phyloP scores from a whole-genome alignment of 2,113 vertebrate species.

The Apistogramma diplotaenia region DNA sequence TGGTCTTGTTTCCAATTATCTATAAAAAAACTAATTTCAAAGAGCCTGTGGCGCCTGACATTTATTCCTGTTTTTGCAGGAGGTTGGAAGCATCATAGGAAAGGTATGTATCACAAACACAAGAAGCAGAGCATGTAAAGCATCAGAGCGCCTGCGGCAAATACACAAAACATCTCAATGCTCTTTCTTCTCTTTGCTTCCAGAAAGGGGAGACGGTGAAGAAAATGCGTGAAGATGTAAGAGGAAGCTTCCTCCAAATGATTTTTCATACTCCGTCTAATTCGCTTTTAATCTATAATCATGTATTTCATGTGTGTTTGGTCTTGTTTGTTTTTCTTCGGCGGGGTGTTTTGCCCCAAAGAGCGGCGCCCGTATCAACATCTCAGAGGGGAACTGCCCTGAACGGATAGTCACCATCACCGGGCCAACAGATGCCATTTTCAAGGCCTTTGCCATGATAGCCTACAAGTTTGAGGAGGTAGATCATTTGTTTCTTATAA shows the following conservation, averaged over 20 bases:
- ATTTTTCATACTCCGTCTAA: accelerated
- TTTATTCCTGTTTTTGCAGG: constrained; percentile 75
- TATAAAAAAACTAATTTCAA: neutral
- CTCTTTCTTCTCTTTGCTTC: constrained; percentile 31
- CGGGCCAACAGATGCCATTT: constrained; percentile 96
- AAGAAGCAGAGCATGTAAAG: constrained; percentile 4
- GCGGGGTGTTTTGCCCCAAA: constrained; percentile 50
- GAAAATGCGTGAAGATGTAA: constrained; percentile 98
- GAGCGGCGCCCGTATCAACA: constrained; percentile 97
- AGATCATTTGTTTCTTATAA: neutral
- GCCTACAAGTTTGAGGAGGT: constrained; percentile 99
- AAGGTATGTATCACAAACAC: constrained; percentile 80
- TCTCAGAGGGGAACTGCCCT: constrained; percentile 97
- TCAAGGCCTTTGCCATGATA: constrained; percentile 99
- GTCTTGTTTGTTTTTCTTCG: no score
- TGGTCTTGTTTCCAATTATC: neutral
- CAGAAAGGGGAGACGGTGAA: constrained; percentile 99
- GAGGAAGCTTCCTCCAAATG: neutral
- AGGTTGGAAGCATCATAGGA: constrained; percentile 98
- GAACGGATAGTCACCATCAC: constrained; percentile 98
- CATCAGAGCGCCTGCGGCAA: neutral
- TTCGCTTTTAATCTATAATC: neutral
- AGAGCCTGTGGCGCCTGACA: neutral
- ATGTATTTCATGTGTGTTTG: neutral
- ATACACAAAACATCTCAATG: neutral